Evolutionary conservation across 1,140 invertebrate genomes (phyloP), one percentile per base, ranked within the genome.

Genomic region (Apis laboriosa): DNA sequence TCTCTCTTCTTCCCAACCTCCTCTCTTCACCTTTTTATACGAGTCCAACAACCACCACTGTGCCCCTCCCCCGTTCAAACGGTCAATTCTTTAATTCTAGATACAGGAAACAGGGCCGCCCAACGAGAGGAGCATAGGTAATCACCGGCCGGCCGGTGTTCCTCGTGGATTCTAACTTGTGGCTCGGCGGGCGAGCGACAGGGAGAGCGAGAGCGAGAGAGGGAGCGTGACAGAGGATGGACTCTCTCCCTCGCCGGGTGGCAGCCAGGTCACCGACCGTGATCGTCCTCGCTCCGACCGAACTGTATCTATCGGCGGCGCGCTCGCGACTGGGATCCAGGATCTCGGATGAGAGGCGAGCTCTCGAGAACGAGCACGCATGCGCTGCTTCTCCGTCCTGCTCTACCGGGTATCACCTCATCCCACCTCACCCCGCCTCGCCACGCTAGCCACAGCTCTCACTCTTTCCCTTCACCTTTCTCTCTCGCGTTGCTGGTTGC

Each of bases 251-350:
- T 86, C 81, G 85, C 66, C 85, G 86, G 81, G 34, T 84, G 81
- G 77, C 73, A 70, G 74, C 56, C 80, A 84, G 85, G 86, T 87
- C 86, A 83, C 43, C 85, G 86, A 84, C 86, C 85, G 84, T 75
- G 56, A 60, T 60, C 72, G 56, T 78, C 77, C 84, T 84, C 34
- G 55, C 24, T 68, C 55, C 83, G 34, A 84, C 61, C 86, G 84
- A 86, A 79, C 84, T 75, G 72, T 79, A 72, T 89, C 76, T 89
- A 84, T 77, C 88, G 88, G 84, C 84, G 88, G 87, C 88, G 87
- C 88, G 86, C 68, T 89, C 88, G 88, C 88, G 79, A 89, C 88
- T 89, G 88, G 84, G 77, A 89, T 89, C 88, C 88, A 84, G 87
- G 88, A 86, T 88, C 80, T 86, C 79, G 79, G 84, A 83, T 80